Base-by-base conservation (phyloP, 2,113 vertebrate species). In the Anas platyrhynchos region DNA sequence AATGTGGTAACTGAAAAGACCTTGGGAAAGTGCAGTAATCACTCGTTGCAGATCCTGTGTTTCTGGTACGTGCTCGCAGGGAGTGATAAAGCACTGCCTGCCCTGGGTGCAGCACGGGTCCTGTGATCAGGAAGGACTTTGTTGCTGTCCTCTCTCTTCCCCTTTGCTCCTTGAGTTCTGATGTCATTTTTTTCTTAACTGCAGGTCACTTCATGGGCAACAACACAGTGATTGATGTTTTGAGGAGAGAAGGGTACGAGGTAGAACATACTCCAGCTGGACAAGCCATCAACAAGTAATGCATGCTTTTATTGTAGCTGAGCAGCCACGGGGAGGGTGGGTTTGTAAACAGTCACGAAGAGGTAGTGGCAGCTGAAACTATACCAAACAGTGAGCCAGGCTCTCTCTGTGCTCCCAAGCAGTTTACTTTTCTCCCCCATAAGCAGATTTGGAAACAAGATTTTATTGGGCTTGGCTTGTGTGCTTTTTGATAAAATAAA, bases 151-250 rank as follows among this genome's bases (percentile, higher is more conserved):
- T 63, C 2, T 27, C 13, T 61, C 16, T 72, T 74, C 48, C 41
- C 21, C 13, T 75, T 58, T 91, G n/a, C 48, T 83, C 26, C 3
- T 20, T 48, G 36, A 36, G 48, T 93, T 94, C 92, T 95, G 61
- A 86, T 91, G 46, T 75, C 1, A 4, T 93, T 94, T 94, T 94
- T 97, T 94, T 95, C 96, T 97, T 81, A 89, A 86, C 96, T 94
- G 46, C 98, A 99, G 99, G 99, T 98, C 99, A 99, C 95, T 99
- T 99, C 98, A 98, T 99, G 93, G 99, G 99, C 94, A 99, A 99
- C 98, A 98, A 98, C 95, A 99, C 98, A 27, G 98, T 99, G 95
- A 99, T 99, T 96, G 98, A 99, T 96, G 98, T 99, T 96, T 98
- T 99, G 89, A 98, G 97, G 92, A 97, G 95, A 67, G 97, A 98